Base-by-base conservation (phyloP, 2,113 vertebrate species). In the Delphinus delphis region DNA sequence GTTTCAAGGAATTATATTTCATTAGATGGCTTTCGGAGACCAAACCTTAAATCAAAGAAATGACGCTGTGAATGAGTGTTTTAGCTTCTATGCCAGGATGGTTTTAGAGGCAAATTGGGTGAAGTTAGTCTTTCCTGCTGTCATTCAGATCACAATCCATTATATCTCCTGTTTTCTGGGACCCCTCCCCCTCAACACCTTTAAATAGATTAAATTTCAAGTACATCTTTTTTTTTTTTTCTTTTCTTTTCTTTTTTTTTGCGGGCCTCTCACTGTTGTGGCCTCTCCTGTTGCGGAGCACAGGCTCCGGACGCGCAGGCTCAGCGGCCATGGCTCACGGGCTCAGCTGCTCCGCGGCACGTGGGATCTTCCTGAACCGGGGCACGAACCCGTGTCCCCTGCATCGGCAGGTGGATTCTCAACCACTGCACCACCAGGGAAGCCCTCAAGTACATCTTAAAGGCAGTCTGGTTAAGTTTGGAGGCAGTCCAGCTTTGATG, bases 21-120 rank as follows among this genome's bases (percentile, higher is more conserved):
- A 71, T 84, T 86, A 82, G 82, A 65, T 79, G 31, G 55, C 12
- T 81, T 96, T 80, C 65, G n/a, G 68, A 87, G 17, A 36, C 2
- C 23, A 76, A 86, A 58, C 38, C 3, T 96, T 83, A 93, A 88
- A 71, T 96, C 77, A 73, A 63, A 88, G 71, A 76, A 90, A 17
- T 88, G 55, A 88, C 6, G 1, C 63, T 60, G n/a, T 63, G 38
- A 83, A 33, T 74, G 76, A 71, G 10, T 70, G 21, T 74, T 91
- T 95, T 91, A 63, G 28, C 33, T 93, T 93, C 41, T 74, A 50
- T 92, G 26, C 33, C 50, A 80, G 20, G 50, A 63, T 76, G 1
- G 20, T 91, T 70, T 96, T 62, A 96, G 53, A 92, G 80, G 85
- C 25, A 95, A 90, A 84, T 25, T 88, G 33, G 14, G 4, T 76